Percentiles rank a stretch among this genome's conserved stretches.
Evolutionary conservation across 2,113 vertebrate species (phyloP).

Genomic region (Nothoprocta pentlandii): DNA sequence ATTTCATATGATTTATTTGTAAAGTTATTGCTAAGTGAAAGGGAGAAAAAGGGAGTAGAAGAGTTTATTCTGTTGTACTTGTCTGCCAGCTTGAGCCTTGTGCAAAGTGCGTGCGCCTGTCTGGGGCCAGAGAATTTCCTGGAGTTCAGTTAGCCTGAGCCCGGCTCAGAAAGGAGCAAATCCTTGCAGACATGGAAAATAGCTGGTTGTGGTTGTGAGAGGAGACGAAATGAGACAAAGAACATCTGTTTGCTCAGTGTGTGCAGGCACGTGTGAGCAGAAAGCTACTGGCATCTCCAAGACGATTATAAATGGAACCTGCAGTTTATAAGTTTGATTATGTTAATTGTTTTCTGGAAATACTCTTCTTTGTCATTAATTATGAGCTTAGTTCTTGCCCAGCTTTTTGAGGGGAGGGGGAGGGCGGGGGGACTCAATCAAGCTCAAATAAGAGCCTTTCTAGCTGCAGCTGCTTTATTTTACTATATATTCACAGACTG

Average conservation of each 20-base stretch:
- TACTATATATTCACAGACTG: neutral
- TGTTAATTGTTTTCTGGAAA: neutral
- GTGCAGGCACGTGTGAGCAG: neutral
- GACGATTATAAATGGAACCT: neutral
- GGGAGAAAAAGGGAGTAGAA: neutral
- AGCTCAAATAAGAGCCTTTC: neutral
- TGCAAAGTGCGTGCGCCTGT: neutral
- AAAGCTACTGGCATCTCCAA: neutral
- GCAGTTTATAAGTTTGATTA: neutral
- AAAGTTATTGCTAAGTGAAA: neutral
- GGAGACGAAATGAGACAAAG: constrained; percentile 10
- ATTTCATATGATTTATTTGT: neutral
- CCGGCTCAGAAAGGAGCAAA: neutral
- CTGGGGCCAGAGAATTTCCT: constrained; percentile 6
- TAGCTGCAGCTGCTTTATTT: constrained; percentile 20
- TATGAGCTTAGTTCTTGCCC: neutral
- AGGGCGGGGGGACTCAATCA: neutral
- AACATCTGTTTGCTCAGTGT: neutral
- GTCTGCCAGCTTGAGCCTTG: neutral
- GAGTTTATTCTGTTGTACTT: neutral
- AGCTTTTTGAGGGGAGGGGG: neutral
- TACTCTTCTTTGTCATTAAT: neutral
- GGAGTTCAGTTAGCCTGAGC: constrained; percentile 11
- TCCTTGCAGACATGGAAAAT: neutral
- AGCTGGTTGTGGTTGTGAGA: neutral